These are phyloP conservation scores for Pterophyllum scalare DNA, from an alignment of 2,113 vertebrate genomes.

Conservation along the genomic window DNA sequence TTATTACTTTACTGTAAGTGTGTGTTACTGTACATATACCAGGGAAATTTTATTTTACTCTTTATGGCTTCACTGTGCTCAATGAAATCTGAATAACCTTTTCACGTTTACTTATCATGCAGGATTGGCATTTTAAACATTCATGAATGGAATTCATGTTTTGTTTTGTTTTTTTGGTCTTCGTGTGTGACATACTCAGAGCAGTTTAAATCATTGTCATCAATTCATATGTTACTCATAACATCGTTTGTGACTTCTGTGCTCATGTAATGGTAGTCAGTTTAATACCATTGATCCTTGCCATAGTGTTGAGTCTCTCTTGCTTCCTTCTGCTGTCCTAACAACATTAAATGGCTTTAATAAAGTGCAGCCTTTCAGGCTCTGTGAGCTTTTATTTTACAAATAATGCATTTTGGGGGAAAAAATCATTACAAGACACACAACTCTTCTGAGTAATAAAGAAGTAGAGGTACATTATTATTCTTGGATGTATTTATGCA, in stretches of 20 bases:
- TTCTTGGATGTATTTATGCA: too few relatives aligned
- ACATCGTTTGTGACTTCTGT: slow-evolving; percentile 46
- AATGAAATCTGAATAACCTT: slow-evolving; percentile 8
- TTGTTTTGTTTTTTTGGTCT: slow-evolving; percentile 48
- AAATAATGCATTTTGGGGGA: not conserved
- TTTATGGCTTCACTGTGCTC: slow-evolving; percentile 38
- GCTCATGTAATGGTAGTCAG: slow-evolving; percentile 56
- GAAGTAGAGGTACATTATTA: not conserved
- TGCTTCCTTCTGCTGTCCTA: slow-evolving; percentile 87
- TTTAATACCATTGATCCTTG: slow-evolving; percentile 58
- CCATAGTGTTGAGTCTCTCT: slow-evolving; percentile 82
- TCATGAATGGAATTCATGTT: slow-evolving; percentile 40
- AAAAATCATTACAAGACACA: not conserved
- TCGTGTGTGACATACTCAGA: slow-evolving; percentile 38
- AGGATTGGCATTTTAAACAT: slow-evolving; percentile 24
- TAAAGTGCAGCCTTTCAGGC: slow-evolving; percentile 40
- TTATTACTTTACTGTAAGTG: slow-evolving; percentile 73
- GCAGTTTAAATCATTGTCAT: slow-evolving; percentile 46
- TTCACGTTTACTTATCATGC: slow-evolving; percentile 26
- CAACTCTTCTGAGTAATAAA: not conserved
- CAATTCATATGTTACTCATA: slow-evolving; percentile 77
- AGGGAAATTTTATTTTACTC: slow-evolving; percentile 51
- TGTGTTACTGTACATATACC: slow-evolving; percentile 74
- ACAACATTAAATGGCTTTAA: slow-evolving; percentile 77
- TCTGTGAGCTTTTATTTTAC: slow-evolving; percentile 19